These are phyloP conservation scores for Scylla paramamosain DNA, from an alignment of 1,140 invertebrate species.

Conservation along the genomic window DNA sequence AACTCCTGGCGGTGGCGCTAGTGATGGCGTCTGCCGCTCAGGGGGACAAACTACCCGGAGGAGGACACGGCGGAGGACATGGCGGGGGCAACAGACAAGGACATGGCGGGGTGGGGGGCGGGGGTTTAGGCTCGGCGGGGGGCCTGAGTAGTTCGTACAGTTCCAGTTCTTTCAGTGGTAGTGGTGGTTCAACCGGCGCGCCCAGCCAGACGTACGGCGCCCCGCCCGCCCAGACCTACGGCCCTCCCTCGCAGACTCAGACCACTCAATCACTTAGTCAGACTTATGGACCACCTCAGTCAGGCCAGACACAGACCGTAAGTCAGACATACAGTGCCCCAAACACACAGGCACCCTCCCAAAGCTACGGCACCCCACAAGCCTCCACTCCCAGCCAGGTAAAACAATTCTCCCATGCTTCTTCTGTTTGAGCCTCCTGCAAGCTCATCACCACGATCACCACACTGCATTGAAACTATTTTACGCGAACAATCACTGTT, in stretches of 20 bases:
- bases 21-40: slow-evolving; percentile 2
- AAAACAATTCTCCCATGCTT: background rate
- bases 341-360: slow-evolving; percentile 47
- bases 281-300: slow-evolving; percentile 50
- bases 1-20: slow-evolving; percentile 42
- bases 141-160: slow-evolving; percentile 1
- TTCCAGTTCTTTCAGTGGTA: slow-evolving; percentile 1
- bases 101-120: background rate
- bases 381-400: slow-evolving; percentile 17
- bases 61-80: background rate
- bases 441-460: no score
- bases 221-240: slow-evolving; percentile 31
- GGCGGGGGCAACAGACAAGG: slow-evolving; percentile 42
- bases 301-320: slow-evolving; percentile 66
- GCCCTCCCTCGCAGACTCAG: slow-evolving; percentile 46
- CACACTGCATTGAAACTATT: no score
- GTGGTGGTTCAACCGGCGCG: background rate
- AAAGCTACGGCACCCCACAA: slow-evolving; percentile 49
- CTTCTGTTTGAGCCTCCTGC: background rate
- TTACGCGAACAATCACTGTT: no score
- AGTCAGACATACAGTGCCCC: slow-evolving; percentile 56
- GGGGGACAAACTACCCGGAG: slow-evolving; percentile 46
- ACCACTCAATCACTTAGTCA: slow-evolving; percentile 37
- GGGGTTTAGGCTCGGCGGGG: background rate
- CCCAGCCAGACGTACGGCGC: background rate